These are phyloP conservation scores for Meloidogyne exigua DNA, from an alignment of 1,140 invertebrate genomes.

Conservation along the genomic window DNA sequence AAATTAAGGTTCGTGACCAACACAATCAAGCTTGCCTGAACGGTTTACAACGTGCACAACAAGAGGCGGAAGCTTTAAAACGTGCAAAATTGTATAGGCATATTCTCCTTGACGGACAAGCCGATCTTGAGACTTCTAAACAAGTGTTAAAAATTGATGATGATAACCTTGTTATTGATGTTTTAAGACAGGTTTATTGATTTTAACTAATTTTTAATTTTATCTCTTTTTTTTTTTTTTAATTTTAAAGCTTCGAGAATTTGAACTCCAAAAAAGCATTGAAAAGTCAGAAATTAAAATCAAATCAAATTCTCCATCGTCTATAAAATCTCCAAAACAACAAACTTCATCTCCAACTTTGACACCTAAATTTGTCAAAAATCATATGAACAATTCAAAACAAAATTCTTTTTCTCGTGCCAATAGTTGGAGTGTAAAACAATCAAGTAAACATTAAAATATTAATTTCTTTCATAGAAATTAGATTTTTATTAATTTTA, in stretches of 20 bases:
- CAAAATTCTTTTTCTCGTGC: slow-evolving; percentile 4
- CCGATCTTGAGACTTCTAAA: not conserved
- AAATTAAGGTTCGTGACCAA: slow-evolving; percentile 12
- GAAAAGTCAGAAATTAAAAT: slow-evolving; percentile 15
- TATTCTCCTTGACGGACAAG: slow-evolving; percentile 25
- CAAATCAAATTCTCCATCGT: slow-evolving; percentile 11
- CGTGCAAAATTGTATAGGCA: slow-evolving; percentile 34
- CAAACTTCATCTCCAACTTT: slow-evolving; percentile 14
- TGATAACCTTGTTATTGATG: slow-evolving; percentile 15
- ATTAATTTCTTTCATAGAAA: not conserved
- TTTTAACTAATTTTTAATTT: not conserved
- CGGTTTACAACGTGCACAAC: slow-evolving; percentile 9
- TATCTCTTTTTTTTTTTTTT: not conserved
- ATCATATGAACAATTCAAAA: not conserved
- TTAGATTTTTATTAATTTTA: not conserved
- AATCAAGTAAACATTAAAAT: slow-evolving; percentile 9
- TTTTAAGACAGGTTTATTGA: slow-evolving; percentile 32
- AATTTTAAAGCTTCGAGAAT: slow-evolving; percentile 27
- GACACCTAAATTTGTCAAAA: slow-evolving; percentile 6
- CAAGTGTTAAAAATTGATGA: slow-evolving; percentile 31
- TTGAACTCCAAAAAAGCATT: slow-evolving; percentile 38
- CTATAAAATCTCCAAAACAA: slow-evolving; percentile 2
- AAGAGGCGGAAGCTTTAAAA: slow-evolving; percentile 36
- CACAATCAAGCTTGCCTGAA: not conserved
- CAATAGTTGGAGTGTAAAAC: slow-evolving; percentile 27